phyloP scores from a whole-genome alignment of 2,888 invertebrate genomes.

The Apotomis capreana region DNA sequence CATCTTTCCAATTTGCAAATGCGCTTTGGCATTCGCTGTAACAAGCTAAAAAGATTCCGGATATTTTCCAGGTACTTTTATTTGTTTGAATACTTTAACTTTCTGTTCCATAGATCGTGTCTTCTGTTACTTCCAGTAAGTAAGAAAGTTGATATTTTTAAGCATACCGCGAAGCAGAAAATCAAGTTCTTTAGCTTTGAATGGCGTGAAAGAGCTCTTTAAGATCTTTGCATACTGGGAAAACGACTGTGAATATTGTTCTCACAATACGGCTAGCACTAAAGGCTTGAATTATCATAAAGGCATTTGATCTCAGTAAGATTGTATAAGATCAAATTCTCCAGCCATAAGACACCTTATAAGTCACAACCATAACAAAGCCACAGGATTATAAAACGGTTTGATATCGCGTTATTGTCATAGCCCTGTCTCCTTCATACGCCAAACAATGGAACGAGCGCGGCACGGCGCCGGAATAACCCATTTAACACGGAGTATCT shows the following conservation, averaged over 20 bases:
- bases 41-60: background rate
- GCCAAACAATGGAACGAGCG: conserved; percentile 31
- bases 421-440: conserved; percentile 28
- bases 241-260: background rate
- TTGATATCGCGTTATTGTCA: conserved; percentile 19
- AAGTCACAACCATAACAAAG: conserved; percentile 19
- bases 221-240: background rate
- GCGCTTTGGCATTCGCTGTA: background rate
- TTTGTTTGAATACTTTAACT: background rate
- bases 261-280: background rate
- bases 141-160: too few species aligned
- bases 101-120: background rate
- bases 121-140: too few species aligned
- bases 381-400: conserved; percentile 20
- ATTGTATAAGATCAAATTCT: background rate
- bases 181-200: background rate
- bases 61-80: background rate
- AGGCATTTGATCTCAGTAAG: conserved; percentile 4
- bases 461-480: conserved; percentile 17
- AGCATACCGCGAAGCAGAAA: too few species aligned
- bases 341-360: conserved; percentile 22
- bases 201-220: background rate
- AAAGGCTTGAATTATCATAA: conserved; percentile 1
- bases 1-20: conserved; percentile 24
- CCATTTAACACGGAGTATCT: conserved; percentile 35